Base-by-base conservation (phyloP, 2,113 vertebrate genomes). In the Symphodus melops region DNA sequence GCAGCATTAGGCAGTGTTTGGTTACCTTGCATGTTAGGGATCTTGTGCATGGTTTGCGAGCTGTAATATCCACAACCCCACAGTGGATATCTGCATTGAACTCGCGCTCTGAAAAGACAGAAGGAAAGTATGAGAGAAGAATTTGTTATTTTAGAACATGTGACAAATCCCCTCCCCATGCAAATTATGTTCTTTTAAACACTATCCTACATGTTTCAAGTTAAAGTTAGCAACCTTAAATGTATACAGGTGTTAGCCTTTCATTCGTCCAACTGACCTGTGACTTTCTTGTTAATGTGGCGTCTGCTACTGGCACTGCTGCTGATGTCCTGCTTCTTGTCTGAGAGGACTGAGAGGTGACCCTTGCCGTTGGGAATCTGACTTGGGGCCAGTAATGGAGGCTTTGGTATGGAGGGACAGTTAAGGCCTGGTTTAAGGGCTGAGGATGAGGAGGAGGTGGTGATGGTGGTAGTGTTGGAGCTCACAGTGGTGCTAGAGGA, bases 401-500 rank as follows among this genome's bases (percentile, higher is more conserved):
- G 96, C 98, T 98, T 99, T 99, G 97, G 98, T 99, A 98, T 96
- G 95, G 96, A 96, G 94, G 96, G 95, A 95, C 95, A 97, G 95
- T 97, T 99, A 99, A 98, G 97, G 97, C 97, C 96, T 97, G 96
- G 92, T 96, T 98, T 99, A 93, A 95, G 94, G 95, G 96, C 96
- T 93, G 97, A 92, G 93, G 96, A 97, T 82, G 95, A 90, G 93
- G 94, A 95, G 93, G 94, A 94, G 94, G 96, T 77, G 68, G 73
- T 84, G 84, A 96, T 78, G 79, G 86, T 82, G 83, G 89, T 88
- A 85, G 87, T 88, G 86, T 88, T 92, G 85, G 89, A 96, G 95
- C 96, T 99, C 96, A 97, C 96, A 97, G 98, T 95, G 96, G 96
- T 95, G 95, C 96, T 97, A 95, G 96, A 96, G 91, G 95, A 92